These are phyloP conservation scores for Pangasius macronema DNA, from an alignment of 2,797 vertebrate genomes.

Conservation along the genomic window DNA sequence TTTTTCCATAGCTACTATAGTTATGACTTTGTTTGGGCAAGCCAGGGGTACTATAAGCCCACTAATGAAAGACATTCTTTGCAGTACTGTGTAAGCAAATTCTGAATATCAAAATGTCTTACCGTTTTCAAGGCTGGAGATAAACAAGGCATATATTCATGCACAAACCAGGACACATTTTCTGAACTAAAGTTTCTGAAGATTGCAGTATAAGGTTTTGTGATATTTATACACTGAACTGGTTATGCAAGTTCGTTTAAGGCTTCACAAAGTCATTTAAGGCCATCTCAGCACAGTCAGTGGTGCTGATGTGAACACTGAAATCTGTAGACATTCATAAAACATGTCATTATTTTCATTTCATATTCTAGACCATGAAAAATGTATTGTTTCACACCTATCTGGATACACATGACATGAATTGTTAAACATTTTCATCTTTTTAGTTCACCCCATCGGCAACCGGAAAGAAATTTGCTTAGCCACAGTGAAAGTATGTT, in stretches of 20 bases:
- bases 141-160: conserved; percentile 24
- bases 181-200: background rate
- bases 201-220: background rate
- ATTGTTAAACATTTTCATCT: background rate
- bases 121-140: background rate
- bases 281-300: background rate
- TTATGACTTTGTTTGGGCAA: background rate
- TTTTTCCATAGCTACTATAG: background rate
- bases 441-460: background rate
- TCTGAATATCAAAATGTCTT: conserved; percentile 6
- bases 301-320: background rate
- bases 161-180: conserved; percentile 1
- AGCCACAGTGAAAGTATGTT: background rate
- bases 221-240: background rate
- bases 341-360: background rate
- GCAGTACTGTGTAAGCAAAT: conserved; percentile 14
- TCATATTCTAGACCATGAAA: background rate
- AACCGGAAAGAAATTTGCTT: background rate
- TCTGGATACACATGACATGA: background rate
- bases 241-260: background rate
- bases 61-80: conserved; percentile 5
- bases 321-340: background rate
- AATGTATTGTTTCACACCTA: background rate
- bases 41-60: background rate
- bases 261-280: background rate